A percentile compares a stretch with the other conserved stretches of the same genome.
phyloP scores from a whole-genome alignment of 1,140 invertebrate species.

The Panagrolaimus sp. region DNA sequence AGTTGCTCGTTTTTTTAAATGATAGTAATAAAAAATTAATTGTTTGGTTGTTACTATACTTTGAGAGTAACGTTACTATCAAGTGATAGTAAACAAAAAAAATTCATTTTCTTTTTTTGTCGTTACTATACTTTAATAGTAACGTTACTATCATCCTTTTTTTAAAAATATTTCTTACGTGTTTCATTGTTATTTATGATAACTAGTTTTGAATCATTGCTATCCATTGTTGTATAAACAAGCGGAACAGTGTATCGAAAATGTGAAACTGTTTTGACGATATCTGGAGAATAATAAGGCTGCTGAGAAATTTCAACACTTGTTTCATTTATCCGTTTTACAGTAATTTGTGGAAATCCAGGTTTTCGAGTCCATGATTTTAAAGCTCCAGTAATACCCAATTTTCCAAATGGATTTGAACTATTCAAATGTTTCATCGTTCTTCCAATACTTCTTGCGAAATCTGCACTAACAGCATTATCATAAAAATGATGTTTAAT shows the following conservation, averaged over 20 bases:
- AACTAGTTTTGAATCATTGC: not conserved
- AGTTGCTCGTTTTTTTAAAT: too few species aligned
- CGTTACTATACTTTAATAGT: too few species aligned
- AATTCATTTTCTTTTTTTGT: too few species aligned
- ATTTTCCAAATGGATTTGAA: not conserved
- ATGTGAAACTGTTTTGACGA: not conserved
- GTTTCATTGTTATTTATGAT: not conserved
- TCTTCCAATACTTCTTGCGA: slow-evolving; percentile 6
- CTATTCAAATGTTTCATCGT: not conserved
- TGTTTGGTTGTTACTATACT: too few species aligned
- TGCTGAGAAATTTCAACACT: not conserved
- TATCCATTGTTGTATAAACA: not conserved
- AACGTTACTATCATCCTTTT: too few species aligned
- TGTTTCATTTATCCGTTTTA: not conserved
- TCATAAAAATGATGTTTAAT: slow-evolving; percentile 21
- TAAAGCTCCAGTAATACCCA: not conserved
- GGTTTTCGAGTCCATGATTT: not conserved
- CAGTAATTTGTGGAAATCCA: not conserved
- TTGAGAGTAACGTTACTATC: too few species aligned
- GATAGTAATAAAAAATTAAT: too few species aligned
- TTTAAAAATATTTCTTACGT: too few species aligned
- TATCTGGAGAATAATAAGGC: not conserved
- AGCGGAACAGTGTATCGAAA: not conserved
- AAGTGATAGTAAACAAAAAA: too few species aligned
- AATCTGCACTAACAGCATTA: slow-evolving; percentile 24